Conservation (phyloP, 2,113 vertebrate species). For the Mastomys coucha region DNA sequence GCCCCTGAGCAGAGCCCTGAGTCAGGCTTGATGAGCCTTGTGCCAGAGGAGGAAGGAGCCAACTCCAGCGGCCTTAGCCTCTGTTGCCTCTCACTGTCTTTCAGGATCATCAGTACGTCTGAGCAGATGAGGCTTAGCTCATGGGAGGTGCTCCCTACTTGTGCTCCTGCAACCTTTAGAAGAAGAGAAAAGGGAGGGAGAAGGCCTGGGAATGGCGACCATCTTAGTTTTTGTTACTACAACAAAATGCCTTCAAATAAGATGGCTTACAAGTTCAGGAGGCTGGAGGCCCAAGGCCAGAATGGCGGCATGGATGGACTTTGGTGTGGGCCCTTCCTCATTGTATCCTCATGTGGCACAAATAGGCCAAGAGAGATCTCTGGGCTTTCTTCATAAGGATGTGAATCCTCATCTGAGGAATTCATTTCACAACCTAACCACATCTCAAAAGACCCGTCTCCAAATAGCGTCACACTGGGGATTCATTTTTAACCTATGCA, state of each 20-base stretch:
- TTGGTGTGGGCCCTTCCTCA: not conserved
- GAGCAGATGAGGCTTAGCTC: not conserved
- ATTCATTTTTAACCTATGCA: not conserved
- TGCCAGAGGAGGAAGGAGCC: not conserved
- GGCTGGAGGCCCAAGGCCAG: not conserved
- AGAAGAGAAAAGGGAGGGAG: not conserved
- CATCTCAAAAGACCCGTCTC: not conserved
- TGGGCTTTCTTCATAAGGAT: not conserved
- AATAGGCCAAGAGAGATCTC: not conserved
- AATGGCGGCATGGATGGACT: not conserved
- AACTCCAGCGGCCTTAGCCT: not conserved
- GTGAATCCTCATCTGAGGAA: not conserved
- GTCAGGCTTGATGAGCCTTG: not conserved
- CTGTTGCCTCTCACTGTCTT: not conserved
- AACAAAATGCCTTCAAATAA: not conserved
- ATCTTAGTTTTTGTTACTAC: not conserved
- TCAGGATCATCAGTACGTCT: not conserved
- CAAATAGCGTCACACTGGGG: not conserved
- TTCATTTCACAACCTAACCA: not conserved
- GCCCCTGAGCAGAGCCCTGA: not conserved
- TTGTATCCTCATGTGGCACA: not conserved
- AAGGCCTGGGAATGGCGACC: too few species aligned
- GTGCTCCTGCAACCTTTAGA: not conserved
- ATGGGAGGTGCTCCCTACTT: not conserved
- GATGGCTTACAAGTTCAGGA: not conserved